Evolutionary conservation across 2,113 vertebrate species (phyloP), one percentile per base, ranked within the genome.

Genomic region (Atlantisia rogersi): DNA sequence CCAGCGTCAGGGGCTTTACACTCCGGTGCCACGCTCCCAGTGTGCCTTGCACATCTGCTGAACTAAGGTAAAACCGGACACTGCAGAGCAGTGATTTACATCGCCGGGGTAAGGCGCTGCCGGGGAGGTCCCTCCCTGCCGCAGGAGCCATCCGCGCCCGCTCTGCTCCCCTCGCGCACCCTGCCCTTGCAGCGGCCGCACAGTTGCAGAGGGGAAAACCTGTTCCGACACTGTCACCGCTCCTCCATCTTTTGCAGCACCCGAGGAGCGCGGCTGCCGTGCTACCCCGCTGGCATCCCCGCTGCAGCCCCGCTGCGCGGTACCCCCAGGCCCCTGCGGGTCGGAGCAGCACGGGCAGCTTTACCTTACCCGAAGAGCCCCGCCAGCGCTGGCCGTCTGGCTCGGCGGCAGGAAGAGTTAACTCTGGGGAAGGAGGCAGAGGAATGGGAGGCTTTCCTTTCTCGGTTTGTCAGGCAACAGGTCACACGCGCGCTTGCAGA

Each of bases 21-120:
- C 87, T 87, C 79, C 85, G 74, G 92, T 15, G 58, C 65, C 65
- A 35, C 0, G 1, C 15, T 92, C 91, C 89, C 31, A 46, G 39
- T 59, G 63, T 94, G 94, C 94, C 93, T 82, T 58, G 86, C 93
- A 96, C 86, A 87, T 91, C 89, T 96, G 95, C 94, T 95, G 95
- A 96, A 82, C 93, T 50, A 85, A 92, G 91, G 91, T 40, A 94
- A 96, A 96, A 93, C 53, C 0, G 55, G 96, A 63, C 94, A 90
- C 84, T 94, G 95, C 95, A 76, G 94, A 82, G 93, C 92, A 44
- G 79, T 86, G 94, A 96, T 91, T 96, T 95, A 93, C 95, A 62
- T 25, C 63, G 29, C 40, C 78, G 69, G 94, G 84, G 74, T 15
- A 85, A 87, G 87, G 79, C 71, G 14, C 70, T 87, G 93, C 87